Evolutionary conservation across 2,113 vertebrate species (phyloP).

Genomic region (Ciconia stormi): DNA sequence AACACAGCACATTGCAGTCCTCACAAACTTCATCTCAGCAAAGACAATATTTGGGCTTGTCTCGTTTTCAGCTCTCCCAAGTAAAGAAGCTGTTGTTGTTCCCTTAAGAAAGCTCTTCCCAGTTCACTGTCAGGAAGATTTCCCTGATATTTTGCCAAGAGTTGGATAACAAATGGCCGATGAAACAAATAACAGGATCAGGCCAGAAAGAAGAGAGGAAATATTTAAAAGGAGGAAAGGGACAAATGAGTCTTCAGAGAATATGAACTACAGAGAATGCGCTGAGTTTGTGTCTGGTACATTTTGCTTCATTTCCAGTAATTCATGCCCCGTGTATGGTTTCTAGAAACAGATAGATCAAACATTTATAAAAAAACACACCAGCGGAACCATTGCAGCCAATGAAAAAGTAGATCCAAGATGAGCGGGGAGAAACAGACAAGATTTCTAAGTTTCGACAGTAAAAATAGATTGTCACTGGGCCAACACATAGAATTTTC

Average conservation of each 20-base stretch:
- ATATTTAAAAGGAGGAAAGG: constrained; percentile 18
- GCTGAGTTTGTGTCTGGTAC: constrained; percentile 42
- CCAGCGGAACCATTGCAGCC: neutral
- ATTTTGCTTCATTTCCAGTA: constrained; percentile 40
- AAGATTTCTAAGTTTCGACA: neutral
- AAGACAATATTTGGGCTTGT: neutral
- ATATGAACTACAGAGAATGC: constrained; percentile 1
- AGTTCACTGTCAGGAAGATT: neutral
- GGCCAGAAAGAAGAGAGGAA: constrained; percentile 35
- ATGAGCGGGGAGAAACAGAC: neutral
- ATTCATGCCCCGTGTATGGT: neutral
- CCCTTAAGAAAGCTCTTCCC: constrained; percentile 12
- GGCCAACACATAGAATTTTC: neutral
- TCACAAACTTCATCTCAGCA: neutral
- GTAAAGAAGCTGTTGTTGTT: neutral
- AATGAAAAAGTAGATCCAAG: neutral
- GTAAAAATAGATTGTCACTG: neutral
- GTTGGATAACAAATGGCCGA: constrained; percentile 7
- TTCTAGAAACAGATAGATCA: constrained; percentile 13
- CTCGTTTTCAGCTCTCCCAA: neutral
- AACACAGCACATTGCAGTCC: neutral
- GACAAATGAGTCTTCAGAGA: constrained; percentile 53
- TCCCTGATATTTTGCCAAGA: constrained; percentile 7
- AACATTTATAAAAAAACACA: neutral
- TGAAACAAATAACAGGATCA: constrained; percentile 23